Evolutionary conservation across 2,888 invertebrate species (phyloP).

Genomic region (Latrodectus hesperus): DNA sequence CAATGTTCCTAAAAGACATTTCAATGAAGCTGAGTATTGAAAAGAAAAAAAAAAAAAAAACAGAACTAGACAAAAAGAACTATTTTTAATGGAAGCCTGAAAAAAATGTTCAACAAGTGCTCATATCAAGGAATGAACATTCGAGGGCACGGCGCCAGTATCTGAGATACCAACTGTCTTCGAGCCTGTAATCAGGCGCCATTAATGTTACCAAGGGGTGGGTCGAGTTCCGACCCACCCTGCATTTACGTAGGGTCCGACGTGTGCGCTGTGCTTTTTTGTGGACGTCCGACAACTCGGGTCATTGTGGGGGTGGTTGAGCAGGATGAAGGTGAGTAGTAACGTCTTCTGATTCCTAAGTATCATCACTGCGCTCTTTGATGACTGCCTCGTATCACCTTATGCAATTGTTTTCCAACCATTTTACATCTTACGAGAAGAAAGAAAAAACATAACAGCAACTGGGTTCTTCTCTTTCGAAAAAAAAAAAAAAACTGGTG

Average conservation of each 20-base stretch:
- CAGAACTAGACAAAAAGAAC: slow-evolving; percentile 5
- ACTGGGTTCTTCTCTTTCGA: too few relatives aligned
- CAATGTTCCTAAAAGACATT: slow-evolving; percentile 55
- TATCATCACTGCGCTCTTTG: slow-evolving; percentile 37
- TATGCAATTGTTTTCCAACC: slow-evolving; percentile 35
- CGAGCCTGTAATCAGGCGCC: slow-evolving; percentile 62
- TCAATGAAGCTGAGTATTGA: slow-evolving; percentile 46
- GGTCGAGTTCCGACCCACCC: slow-evolving; percentile 42
- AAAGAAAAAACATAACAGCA: too few relatives aligned
- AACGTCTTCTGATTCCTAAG: neutral
- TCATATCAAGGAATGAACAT: slow-evolving; percentile 30
- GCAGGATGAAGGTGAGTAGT: slow-evolving; percentile 10
- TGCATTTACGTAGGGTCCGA: slow-evolving; percentile 54
- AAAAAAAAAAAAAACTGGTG: too few relatives aligned
- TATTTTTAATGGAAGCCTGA: slow-evolving; percentile 41
- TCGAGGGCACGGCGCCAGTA: slow-evolving; percentile 57
- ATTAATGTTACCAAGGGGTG: slow-evolving; percentile 58
- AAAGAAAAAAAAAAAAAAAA: neutral
- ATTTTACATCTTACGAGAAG: neutral
- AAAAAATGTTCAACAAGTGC: slow-evolving; percentile 48
- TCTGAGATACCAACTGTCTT: slow-evolving; percentile 15
- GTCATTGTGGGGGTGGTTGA: slow-evolving; percentile 51
- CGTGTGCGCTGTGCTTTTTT: slow-evolving; percentile 53
- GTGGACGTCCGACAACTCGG: slow-evolving; percentile 52
- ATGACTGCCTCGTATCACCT: slow-evolving; percentile 32